These are phyloP conservation scores for Platysteira castanea DNA, from an alignment of 2,113 vertebrate genomes.

Conservation along the genomic window DNA sequence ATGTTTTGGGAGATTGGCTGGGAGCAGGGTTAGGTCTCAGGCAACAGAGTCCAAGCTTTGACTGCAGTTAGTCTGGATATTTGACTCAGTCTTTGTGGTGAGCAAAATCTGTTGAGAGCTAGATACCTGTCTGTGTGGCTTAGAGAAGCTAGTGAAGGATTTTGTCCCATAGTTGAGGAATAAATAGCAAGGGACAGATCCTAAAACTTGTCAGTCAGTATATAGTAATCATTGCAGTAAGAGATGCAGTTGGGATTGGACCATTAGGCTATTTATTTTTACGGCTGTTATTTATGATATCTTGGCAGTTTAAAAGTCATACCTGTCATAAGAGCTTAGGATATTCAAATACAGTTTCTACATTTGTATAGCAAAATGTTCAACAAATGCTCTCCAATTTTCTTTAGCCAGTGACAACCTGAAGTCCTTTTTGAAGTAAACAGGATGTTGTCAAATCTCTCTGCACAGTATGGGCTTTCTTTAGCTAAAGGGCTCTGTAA, in stretches of 20 bases:
- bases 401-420: not conserved
- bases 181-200: not conserved
- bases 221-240: not conserved
- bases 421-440: not conserved
- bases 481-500: not conserved
- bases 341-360: not conserved
- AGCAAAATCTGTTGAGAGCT: not conserved
- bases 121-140: rapidly evolving
- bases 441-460: not conserved
- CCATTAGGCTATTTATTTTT: not conserved
- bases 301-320: not conserved
- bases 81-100: not conserved
- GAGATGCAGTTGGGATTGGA: not conserved
- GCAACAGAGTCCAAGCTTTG: not conserved
- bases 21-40: not conserved
- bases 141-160: not conserved
- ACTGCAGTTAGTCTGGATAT: not conserved
- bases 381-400: not conserved
- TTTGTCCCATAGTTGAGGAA: not conserved
- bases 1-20: not conserved
- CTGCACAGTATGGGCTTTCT: not conserved
- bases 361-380: not conserved
- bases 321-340: not conserved
- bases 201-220: not conserved
- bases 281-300: not conserved